phyloP scores from a whole-genome alignment of 2,113 vertebrate genomes.

The Toxostoma redivivum region DNA sequence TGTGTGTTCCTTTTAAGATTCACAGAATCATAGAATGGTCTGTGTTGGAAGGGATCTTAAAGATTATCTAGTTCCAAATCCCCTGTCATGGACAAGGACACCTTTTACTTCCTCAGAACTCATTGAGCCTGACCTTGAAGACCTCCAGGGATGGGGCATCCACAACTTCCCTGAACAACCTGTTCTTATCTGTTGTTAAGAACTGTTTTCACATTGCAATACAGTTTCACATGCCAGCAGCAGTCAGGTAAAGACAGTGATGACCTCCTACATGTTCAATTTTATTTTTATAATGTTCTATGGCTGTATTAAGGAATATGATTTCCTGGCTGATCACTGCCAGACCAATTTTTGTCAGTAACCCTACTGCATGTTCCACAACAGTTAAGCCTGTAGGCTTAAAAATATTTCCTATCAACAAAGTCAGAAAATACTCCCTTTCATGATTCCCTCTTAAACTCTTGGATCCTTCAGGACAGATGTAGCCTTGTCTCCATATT shows the following conservation, averaged over 20 bases:
- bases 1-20: neutral
- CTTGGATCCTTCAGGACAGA: neutral
- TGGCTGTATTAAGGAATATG: neutral
- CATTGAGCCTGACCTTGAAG: neutral
- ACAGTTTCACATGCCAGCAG: neutral
- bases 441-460: neutral
- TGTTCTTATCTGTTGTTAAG: neutral
- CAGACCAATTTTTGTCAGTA: neutral
- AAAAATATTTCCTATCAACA: neutral
- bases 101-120: neutral
- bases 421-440: neutral
- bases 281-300: neutral
- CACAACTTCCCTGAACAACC: neutral
- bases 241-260: neutral
- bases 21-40: neutral
- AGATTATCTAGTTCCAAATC: neutral
- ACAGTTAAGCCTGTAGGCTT: neutral
- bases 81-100: neutral
- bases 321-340: neutral
- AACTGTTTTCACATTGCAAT: neutral
- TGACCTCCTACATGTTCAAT: neutral
- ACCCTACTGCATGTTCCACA: neutral
- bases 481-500: neutral
- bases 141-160: neutral
- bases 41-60: neutral